Evolutionary conservation across 1,140 invertebrate genomes (phyloP).

Genomic region (Eupeodes corollae): DNA sequence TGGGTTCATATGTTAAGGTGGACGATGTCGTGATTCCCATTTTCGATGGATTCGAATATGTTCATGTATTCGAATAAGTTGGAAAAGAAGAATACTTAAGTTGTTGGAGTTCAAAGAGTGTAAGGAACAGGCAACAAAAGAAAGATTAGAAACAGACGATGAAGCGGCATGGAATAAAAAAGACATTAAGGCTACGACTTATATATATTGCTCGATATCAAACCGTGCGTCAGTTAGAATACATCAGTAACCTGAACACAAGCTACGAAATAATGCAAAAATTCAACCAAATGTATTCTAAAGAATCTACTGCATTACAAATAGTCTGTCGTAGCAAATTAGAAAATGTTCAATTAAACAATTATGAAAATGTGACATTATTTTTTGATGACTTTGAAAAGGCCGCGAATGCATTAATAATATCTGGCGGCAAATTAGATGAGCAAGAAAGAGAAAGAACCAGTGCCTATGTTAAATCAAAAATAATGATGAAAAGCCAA

Average conservation of each 20-base stretch:
- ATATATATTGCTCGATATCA: constrained; percentile 15
- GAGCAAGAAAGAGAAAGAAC: constrained; percentile 11
- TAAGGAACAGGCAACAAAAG: not conserved
- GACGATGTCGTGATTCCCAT: constrained; percentile 8
- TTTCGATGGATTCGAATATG: constrained; percentile 13
- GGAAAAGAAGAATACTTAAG: constrained; percentile 11
- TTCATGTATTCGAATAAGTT: too few species aligned
- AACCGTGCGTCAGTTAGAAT: constrained; percentile 22
- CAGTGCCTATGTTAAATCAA: not conserved
- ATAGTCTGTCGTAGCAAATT: constrained; percentile 19
- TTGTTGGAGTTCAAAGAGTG: constrained; percentile 5
- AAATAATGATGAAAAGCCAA: not conserved
- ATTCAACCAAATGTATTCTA: constrained; percentile 20
- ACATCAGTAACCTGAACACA: too few species aligned
- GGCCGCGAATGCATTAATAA: constrained; percentile 17
- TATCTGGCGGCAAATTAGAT: constrained; percentile 14
- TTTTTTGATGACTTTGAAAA: constrained; percentile 29
- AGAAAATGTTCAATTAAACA: constrained; percentile 17
- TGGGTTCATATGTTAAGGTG: not conserved
- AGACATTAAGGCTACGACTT: constrained; percentile 17
- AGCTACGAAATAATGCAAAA: constrained; percentile 18
- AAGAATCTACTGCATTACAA: constrained; percentile 20
- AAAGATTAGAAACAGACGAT: not conserved
- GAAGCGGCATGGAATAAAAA: constrained; percentile 14
- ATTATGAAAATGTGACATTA: constrained; percentile 6